A percentile compares a stretch with the other conserved stretches of the same genome.
These are phyloP conservation scores for Caenorhabditis zanzibari DNA, from an alignment of 2,888 invertebrate genomes.

Conservation along the genomic window DNA sequence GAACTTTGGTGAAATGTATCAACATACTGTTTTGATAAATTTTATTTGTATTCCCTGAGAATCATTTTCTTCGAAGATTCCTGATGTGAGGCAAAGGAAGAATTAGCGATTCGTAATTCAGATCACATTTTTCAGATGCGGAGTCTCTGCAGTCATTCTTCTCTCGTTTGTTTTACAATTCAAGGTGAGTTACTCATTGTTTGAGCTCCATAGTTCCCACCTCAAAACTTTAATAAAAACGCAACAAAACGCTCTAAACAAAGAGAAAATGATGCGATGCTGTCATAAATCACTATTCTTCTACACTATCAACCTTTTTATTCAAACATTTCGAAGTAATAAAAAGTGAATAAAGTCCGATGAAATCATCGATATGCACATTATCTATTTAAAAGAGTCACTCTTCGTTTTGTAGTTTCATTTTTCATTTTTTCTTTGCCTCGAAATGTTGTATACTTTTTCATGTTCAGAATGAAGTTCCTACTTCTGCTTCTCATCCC, in stretches of 20 bases:
- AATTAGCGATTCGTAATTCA: no score
- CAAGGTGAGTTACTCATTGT: slow-evolving; percentile 38
- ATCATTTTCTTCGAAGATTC: no score
- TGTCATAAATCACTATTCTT: neutral
- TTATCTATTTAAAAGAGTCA: slow-evolving; percentile 6
- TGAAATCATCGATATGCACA: slow-evolving; percentile 18
- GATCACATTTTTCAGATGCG: no score
- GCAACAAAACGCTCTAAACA: slow-evolving; percentile 41
- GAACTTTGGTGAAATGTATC: slow-evolving; percentile 1
- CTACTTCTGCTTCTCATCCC: slow-evolving; percentile 4
- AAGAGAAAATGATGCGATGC: slow-evolving; percentile 1
- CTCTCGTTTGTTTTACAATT: slow-evolving; percentile 11
- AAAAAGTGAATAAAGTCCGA: slow-evolving; percentile 13
- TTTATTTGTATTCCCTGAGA: no score
- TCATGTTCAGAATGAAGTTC: slow-evolving; percentile 34
- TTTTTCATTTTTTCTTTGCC: slow-evolving; percentile 4
- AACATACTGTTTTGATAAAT: neutral
- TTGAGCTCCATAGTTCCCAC: slow-evolving; percentile 19
- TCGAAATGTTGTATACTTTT: neutral
- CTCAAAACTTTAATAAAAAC: slow-evolving; percentile 20
- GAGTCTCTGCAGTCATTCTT: neutral
- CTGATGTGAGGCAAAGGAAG: no score
- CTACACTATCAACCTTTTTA: slow-evolving; percentile 5
- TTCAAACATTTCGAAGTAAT: slow-evolving; percentile 3
- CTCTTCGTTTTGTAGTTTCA: neutral